phyloP scores from a whole-genome alignment of 2,113 vertebrate genomes.

The Sinocyclocheilus anshuiensis region DNA sequence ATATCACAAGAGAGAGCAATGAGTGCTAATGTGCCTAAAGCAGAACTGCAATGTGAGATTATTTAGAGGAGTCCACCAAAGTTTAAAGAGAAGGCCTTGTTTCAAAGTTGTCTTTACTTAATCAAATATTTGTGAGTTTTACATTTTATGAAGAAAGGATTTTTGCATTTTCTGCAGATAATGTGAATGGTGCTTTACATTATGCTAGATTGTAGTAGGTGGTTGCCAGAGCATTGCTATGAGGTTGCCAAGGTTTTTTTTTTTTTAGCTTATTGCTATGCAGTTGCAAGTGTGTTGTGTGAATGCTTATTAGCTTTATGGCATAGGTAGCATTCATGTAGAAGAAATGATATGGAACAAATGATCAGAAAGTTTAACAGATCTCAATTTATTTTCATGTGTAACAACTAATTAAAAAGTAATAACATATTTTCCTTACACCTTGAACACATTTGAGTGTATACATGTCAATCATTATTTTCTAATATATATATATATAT shows the following conservation, averaged over 20 bases:
- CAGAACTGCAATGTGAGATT: conserved; percentile 53
- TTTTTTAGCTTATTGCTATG: background rate
- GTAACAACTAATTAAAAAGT: background rate
- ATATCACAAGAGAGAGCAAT: conserved; percentile 65
- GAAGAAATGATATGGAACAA: background rate
- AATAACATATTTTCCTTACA: background rate
- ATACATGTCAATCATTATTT: too few relatives aligned
- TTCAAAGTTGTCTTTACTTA: background rate
- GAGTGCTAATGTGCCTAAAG: conserved; percentile 59
- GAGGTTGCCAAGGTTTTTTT: background rate
- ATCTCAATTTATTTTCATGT: background rate
- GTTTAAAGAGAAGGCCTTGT: background rate
- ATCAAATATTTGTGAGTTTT: background rate
- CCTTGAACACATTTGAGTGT: background rate
- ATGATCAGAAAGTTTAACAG: background rate
- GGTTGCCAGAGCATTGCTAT: background rate
- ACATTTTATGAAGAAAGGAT: background rate
- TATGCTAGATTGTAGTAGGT: background rate
- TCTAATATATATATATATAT: too few relatives aligned
- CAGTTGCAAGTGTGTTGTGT: background rate
- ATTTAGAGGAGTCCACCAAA: conserved; percentile 17
- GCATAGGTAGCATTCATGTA: background rate
- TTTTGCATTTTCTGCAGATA: background rate
- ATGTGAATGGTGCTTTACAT: background rate
- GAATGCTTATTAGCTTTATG: background rate